Conservation (phyloP, 2,113 vertebrate genomes). For the Nettapus auritus region DNA sequence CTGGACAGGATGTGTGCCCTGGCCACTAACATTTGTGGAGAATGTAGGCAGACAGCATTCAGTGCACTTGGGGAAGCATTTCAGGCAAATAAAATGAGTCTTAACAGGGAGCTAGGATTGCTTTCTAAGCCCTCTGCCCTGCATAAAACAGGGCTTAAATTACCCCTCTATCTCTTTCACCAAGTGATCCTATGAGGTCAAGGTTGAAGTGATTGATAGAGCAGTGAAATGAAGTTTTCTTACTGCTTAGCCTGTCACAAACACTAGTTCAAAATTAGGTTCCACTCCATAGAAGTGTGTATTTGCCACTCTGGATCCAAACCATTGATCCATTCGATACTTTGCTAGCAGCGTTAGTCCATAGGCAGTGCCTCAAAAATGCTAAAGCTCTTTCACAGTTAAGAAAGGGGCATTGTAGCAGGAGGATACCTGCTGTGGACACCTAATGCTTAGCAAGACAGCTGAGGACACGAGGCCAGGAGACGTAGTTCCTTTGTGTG, state of each 20-base stretch:
- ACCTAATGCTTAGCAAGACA: not conserved
- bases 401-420: not conserved
- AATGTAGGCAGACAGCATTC: not conserved
- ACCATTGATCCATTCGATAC: not conserved
- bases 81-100: conserved; percentile 53
- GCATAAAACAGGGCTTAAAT: conserved; percentile 62
- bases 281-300: conserved; percentile 31
- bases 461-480: not conserved
- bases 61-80: not conserved
- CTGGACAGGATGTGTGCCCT: not conserved
- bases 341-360: not conserved
- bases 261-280: conserved; percentile 44
- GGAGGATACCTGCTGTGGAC: not conserved
- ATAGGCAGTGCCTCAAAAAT: not conserved
- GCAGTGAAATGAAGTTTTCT: conserved; percentile 68
- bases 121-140: conserved; percentile 69
- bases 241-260: conserved; percentile 54
- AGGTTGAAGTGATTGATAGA: conserved; percentile 67
- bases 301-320: conserved; percentile 15
- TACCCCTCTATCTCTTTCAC: conserved; percentile 49
- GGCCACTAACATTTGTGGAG: not conserved
- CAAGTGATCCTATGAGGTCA: conserved; percentile 43
- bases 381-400: not conserved
- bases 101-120: conserved; percentile 59
- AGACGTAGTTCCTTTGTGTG: not conserved